phyloP scores from a whole-genome alignment of 1,140 invertebrate genomes.

The Bactericera cockerelli region DNA sequence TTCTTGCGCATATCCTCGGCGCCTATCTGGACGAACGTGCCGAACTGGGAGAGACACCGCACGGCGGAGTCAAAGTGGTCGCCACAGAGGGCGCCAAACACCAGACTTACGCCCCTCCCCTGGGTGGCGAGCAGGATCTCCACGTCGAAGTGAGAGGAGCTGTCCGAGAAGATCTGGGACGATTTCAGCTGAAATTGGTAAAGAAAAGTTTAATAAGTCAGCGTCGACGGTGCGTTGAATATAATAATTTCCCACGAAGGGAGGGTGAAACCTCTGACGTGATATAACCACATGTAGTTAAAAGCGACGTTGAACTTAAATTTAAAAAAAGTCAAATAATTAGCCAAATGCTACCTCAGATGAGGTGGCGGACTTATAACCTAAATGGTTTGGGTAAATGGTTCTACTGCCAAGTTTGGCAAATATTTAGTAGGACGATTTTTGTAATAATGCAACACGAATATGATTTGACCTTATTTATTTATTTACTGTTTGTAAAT shows the following conservation, averaged over 20 bases:
- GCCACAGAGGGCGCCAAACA: slow-evolving; percentile 12
- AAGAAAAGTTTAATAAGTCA: neutral
- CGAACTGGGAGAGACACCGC: slow-evolving; percentile 12
- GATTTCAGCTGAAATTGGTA: neutral
- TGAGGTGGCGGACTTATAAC: too few species aligned
- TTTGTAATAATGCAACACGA: too few species aligned
- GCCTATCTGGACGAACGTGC: slow-evolving; percentile 12
- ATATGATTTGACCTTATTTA: too few species aligned
- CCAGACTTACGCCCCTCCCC: slow-evolving; percentile 13
- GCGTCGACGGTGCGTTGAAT: neutral
- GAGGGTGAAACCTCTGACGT: too few species aligned
- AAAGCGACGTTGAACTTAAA: too few species aligned
- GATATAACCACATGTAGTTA: too few species aligned
- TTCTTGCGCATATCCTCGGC: slow-evolving; percentile 4
- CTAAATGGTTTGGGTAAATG: too few species aligned
- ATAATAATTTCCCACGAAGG: neutral
- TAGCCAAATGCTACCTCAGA: too few species aligned
- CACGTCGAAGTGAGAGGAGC: slow-evolving; percentile 12
- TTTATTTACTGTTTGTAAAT: too few species aligned
- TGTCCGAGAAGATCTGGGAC: slow-evolving; percentile 7
- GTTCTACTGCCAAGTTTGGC: too few species aligned
- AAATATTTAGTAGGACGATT: too few species aligned
- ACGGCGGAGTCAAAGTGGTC: slow-evolving; percentile 11
- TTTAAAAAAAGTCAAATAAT: too few species aligned
- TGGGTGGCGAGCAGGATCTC: slow-evolving; percentile 14